Evolutionary conservation across 2,113 vertebrate species (phyloP).

Genomic region (Phoenicopterus ruber): DNA sequence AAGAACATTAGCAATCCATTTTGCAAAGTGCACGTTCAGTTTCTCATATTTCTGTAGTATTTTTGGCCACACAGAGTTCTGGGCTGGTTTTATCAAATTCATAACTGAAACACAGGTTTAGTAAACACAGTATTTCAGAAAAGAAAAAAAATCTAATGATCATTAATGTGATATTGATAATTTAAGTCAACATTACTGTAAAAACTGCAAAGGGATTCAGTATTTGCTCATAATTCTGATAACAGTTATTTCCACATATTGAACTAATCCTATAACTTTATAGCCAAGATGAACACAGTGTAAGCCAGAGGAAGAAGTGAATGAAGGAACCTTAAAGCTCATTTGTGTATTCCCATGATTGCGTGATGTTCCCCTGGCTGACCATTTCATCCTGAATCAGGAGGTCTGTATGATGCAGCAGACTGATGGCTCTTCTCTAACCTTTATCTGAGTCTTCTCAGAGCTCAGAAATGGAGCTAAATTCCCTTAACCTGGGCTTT

Average conservation of each 20-base stretch:
- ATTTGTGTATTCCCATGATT: neutral
- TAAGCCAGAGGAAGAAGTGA: neutral
- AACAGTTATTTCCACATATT: neutral
- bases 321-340: neutral
- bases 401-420: neutral
- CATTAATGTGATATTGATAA: neutral
- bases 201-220: neutral
- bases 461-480: neutral
- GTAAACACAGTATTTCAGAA: neutral
- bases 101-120: neutral
- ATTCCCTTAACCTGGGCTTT: neutral
- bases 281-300: neutral
- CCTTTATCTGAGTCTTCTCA: neutral
- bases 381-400: neutral
- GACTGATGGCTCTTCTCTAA: neutral
- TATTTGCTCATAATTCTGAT: neutral
- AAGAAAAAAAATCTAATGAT: neutral
- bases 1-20: neutral
- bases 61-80: neutral
- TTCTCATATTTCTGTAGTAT: neutral
- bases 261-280: neutral
- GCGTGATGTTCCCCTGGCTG: neutral
- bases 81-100: neutral
- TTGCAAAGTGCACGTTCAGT: neutral
- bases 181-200: neutral